Evolutionary conservation across 2,797 vertebrate species (phyloP).

Genomic region (Syndactyla subalaris): DNA sequence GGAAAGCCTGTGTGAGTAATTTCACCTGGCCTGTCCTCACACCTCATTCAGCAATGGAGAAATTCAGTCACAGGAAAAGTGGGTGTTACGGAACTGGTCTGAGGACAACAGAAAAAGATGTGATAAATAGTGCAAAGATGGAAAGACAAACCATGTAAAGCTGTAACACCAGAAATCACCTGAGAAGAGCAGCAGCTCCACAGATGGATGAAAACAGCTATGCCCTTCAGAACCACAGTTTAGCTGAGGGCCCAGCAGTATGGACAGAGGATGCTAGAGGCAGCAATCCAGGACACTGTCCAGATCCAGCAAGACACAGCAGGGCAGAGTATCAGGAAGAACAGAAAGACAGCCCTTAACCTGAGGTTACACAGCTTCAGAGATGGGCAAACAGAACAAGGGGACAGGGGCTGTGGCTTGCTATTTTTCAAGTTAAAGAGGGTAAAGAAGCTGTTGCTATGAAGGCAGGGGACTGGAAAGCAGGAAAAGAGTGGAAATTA

Average conservation of each 20-base stretch:
- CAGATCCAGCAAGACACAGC: neutral
- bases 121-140: neutral
- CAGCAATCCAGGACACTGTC: neutral
- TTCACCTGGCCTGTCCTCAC: neutral
- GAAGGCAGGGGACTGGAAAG: neutral
- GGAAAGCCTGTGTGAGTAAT: neutral
- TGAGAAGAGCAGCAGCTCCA: neutral
- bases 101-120: neutral
- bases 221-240: neutral
- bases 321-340: too few relatives aligned
- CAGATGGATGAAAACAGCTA: neutral
- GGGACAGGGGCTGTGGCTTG: neutral
- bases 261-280: neutral
- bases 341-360: neutral
- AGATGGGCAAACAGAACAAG: neutral
- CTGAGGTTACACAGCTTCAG: neutral
- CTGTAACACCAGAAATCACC: neutral
- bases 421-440: neutral
- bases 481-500: neutral
- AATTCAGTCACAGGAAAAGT: neutral
- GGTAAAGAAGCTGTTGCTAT: neutral
- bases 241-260: neutral
- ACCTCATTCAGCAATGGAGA: neutral
- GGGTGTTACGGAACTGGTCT: neutral
- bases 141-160: neutral